Percentiles rank a stretch among this genome's conserved stretches.
Conservation (phyloP, 2,888 invertebrate species). For the Rhagonycha lutea region DNA sequence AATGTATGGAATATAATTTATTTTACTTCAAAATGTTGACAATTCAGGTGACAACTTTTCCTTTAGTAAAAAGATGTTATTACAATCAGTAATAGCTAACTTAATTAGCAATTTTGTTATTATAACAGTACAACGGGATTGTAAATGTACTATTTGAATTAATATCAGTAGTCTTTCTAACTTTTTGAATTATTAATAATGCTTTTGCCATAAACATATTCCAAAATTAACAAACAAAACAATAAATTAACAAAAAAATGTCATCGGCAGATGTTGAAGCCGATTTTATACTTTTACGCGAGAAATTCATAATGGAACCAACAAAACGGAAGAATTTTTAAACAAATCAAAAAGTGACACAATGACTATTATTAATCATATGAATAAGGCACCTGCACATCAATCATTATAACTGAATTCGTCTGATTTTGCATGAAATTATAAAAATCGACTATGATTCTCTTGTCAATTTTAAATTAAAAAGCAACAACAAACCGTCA, state of each 20-base stretch:
- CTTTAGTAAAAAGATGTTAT: background rate
- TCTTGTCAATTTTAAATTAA: background rate
- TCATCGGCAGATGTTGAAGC: background rate
- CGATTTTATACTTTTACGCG: background rate
- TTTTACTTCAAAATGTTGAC: background rate
- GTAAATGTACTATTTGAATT: background rate
- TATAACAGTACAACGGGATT: background rate
- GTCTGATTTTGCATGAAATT: background rate
- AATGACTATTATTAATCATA: constrained; percentile 3
- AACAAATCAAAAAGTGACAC: background rate
- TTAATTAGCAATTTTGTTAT: background rate
- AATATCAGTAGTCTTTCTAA: background rate
- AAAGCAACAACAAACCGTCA: background rate
- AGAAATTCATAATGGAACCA: background rate
- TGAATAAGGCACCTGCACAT: constrained; percentile 29
- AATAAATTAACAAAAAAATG: background rate
- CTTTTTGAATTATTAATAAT: background rate
- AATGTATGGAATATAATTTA: background rate
- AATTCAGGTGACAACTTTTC: background rate
- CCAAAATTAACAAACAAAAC: background rate
- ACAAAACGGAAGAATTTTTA: background rate
- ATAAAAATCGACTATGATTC: background rate
- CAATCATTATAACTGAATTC: background rate
- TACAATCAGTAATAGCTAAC: background rate
- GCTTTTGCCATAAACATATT: background rate